Percentiles rank a stretch among this genome's conserved stretches.
These are phyloP conservation scores for Microtus pennsylvanicus DNA, from an alignment of 2,113 vertebrate genomes.

Conservation along the genomic window DNA sequence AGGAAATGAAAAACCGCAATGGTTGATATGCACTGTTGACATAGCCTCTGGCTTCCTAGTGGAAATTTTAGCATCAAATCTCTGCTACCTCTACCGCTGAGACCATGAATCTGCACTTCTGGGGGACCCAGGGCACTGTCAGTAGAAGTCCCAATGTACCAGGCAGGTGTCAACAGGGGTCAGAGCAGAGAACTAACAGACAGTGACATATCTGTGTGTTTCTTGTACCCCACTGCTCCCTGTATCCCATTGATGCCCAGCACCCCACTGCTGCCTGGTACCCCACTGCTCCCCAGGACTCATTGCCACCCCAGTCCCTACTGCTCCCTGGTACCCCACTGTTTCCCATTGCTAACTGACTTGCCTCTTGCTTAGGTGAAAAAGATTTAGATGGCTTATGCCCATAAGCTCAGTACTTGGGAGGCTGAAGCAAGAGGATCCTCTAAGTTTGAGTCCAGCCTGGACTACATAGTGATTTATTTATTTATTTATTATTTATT, in stretches of 20 bases:
- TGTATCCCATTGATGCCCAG: not conserved
- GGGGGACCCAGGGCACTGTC: not conserved
- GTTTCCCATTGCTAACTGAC: not conserved
- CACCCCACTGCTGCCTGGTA: too few species aligned
- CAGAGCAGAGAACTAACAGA: not conserved
- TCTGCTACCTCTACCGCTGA: not conserved
- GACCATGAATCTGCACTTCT: too few species aligned
- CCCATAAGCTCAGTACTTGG: not conserved
- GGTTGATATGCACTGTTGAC: not conserved
- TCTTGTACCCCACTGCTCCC: not conserved
- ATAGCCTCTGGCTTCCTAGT: not conserved
- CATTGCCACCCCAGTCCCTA: too few species aligned
- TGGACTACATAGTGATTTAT: not conserved
- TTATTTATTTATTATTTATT: too few species aligned
- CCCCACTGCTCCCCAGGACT: too few species aligned
- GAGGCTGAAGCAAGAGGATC: not conserved
- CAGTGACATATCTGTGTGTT: not conserved
- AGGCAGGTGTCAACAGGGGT: not conserved
- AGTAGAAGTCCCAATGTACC: not conserved
- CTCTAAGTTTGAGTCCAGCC: not conserved
- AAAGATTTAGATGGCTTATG: not conserved
- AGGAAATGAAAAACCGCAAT: not conserved
- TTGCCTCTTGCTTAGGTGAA: not conserved
- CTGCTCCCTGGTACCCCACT: too few species aligned
- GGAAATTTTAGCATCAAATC: not conserved